Percentiles rank a stretch among this genome's conserved stretches.
These are phyloP conservation scores for Tineola bisselliella DNA, from an alignment of 2,888 invertebrate genomes.

Conservation along the genomic window DNA sequence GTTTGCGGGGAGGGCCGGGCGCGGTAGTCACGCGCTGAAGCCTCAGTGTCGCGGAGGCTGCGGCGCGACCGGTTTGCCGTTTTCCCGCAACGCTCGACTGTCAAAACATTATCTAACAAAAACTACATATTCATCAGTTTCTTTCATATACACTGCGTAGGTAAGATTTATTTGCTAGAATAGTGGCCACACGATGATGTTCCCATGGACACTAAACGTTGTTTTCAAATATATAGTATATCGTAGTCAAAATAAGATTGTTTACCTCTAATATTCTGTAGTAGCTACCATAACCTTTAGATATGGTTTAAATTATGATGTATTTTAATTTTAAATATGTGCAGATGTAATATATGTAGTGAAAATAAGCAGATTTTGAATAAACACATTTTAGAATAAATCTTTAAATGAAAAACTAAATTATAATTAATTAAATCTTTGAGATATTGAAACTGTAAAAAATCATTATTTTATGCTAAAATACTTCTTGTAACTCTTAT, in stretches of 20 bases:
- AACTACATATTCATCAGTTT: neutral
- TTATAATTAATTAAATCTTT: too few relatives aligned
- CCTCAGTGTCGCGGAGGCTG: slow-evolving; percentile 66
- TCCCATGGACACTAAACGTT: neutral
- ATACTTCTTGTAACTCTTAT: too few relatives aligned
- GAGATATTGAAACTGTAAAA: too few relatives aligned
- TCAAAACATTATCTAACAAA: slow-evolving; percentile 18
- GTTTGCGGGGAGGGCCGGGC: slow-evolving; percentile 23
- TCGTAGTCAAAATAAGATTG: slow-evolving; percentile 1
- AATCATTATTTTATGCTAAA: too few relatives aligned
- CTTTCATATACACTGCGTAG: neutral
- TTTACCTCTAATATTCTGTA: neutral
- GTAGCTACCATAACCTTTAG: neutral
- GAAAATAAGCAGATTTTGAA: too few relatives aligned
- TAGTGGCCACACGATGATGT: slow-evolving; percentile 8
- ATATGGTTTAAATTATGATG: neutral
- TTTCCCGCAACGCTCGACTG: slow-evolving; percentile 21
- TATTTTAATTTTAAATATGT: too few relatives aligned
- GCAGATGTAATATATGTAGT: neutral
- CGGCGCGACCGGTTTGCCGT: slow-evolving; percentile 48
- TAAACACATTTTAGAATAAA: too few relatives aligned
- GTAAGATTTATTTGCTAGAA: slow-evolving; percentile 5
- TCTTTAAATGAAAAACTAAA: too few relatives aligned
- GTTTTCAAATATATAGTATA: neutral
- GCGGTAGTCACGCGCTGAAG: slow-evolving; percentile 25